Conservation (phyloP, 1,140 invertebrate genomes). For the Camponotus pennsylvanicus region DNA sequence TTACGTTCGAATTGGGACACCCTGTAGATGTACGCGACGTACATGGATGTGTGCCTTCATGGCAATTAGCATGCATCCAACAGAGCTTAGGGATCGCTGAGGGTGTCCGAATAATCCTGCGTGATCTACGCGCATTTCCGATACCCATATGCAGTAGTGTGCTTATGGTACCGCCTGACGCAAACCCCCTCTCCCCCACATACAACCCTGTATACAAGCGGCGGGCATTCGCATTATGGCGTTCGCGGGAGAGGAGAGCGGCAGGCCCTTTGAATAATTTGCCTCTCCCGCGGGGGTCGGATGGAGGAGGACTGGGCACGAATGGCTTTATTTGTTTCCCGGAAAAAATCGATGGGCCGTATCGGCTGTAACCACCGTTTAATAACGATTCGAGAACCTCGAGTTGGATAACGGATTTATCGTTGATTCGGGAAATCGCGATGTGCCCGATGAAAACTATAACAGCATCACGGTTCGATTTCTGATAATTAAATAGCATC, state of each 20-base stretch:
- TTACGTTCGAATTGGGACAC: slow-evolving; percentile 16
- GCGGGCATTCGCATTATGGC: slow-evolving; percentile 49
- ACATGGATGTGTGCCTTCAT: slow-evolving; percentile 65
- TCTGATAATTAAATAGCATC: slow-evolving; percentile 1
- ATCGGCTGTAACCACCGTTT: slow-evolving; percentile 54
- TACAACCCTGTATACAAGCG: slow-evolving; percentile 53
- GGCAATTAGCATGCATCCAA: slow-evolving; percentile 80
- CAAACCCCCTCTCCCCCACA: slow-evolving; percentile 37
- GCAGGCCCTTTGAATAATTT: slow-evolving; percentile 73
- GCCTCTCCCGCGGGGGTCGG: slow-evolving; percentile 21
- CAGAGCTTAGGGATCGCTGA: slow-evolving; percentile 71
- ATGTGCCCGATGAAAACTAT: background rate
- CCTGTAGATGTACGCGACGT: slow-evolving; percentile 25
- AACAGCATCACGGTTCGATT: background rate
- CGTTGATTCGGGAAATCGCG: slow-evolving; percentile 21
- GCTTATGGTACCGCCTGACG: slow-evolving; percentile 67
- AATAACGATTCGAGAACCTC: slow-evolving; percentile 29
- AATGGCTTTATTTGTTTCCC: slow-evolving; percentile 59
- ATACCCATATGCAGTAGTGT: slow-evolving; percentile 72
- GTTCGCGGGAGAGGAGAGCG: slow-evolving; percentile 32
- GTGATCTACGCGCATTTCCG: slow-evolving; percentile 77
- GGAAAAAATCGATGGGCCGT: slow-evolving; percentile 62
- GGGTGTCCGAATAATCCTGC: slow-evolving; percentile 75
- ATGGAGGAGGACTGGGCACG: background rate
- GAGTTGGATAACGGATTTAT: slow-evolving; percentile 17